Percentiles rank a stretch among this genome's conserved stretches.
These are phyloP conservation scores for Podarcis siculus DNA, from an alignment of 2,797 vertebrate species.

Conservation along the genomic window DNA sequence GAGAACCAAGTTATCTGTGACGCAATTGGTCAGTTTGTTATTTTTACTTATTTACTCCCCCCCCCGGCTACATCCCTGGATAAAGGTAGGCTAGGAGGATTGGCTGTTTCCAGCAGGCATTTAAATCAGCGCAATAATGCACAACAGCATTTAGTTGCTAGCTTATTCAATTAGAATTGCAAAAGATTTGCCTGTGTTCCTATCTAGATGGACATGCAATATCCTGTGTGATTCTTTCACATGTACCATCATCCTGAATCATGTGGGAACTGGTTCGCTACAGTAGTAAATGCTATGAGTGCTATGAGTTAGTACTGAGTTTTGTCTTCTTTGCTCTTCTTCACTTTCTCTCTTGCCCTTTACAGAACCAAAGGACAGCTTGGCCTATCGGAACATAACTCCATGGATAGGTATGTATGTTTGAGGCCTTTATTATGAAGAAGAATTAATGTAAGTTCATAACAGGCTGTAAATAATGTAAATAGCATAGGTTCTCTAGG, in stretches of 20 bases:
- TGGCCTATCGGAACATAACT: conserved; percentile 58
- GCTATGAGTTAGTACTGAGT: background rate
- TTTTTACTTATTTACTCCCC: too few species aligned
- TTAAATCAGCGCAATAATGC: background rate
- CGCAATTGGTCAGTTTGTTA: too few species aligned
- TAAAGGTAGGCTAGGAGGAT: background rate
- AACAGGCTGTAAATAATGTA: background rate
- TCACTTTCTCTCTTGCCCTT: background rate
- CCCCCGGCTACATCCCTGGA: too few species aligned
- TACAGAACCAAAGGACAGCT: conserved; percentile 70
- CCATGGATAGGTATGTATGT: conserved; percentile 74
- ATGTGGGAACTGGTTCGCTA: background rate
- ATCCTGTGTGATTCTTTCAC: background rate
- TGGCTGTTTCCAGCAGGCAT: background rate
- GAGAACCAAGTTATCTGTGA: too few species aligned
- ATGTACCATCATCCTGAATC: background rate
- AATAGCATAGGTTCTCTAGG: background rate
- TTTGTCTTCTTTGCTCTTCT: conserved; percentile 19
- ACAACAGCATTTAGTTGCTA: background rate
- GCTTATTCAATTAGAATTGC: background rate
- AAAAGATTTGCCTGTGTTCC: background rate
- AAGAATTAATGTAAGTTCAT: conserved; percentile 19
- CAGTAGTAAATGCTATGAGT: background rate
- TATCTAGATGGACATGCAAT: background rate
- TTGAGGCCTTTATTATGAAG: background rate